phyloP scores from a whole-genome alignment of 2,888 invertebrate genomes.

The Iselma pallidipennis region DNA sequence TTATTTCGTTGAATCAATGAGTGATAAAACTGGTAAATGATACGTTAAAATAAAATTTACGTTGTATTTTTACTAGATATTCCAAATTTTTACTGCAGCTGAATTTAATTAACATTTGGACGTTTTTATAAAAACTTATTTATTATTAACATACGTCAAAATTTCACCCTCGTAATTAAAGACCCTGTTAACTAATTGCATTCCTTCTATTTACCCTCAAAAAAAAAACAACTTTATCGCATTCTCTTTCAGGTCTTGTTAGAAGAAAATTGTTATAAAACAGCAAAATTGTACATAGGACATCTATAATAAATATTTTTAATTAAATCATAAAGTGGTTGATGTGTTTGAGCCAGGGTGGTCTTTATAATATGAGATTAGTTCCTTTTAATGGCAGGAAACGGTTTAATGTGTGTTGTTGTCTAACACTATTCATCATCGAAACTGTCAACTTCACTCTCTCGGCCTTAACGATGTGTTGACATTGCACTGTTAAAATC shows the following conservation, averaged over 20 bases:
- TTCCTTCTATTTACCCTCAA: not conserved
- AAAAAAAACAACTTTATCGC: not conserved
- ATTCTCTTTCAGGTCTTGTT: too few relatives aligned
- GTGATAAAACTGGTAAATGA: not conserved
- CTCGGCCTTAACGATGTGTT: not conserved
- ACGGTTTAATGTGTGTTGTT: not conserved
- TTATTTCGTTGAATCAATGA: not conserved
- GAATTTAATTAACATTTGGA: not conserved
- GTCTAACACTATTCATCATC: not conserved
- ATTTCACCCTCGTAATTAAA: not conserved
- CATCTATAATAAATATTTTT: too few relatives aligned
- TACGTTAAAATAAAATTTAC: not conserved
- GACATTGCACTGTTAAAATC: not conserved
- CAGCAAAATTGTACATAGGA: too few relatives aligned
- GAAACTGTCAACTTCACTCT: not conserved
- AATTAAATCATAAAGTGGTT: not conserved
- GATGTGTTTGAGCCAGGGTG: not conserved
- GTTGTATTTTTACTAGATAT: not conserved
- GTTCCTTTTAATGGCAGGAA: too few relatives aligned
- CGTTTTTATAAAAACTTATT: too few relatives aligned
- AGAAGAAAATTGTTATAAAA: too few relatives aligned
- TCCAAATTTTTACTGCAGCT: not conserved
- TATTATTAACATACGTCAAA: too few relatives aligned
- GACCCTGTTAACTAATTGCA: not conserved
- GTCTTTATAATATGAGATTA: not conserved